Conservation (phyloP, 2,888 invertebrate species). For the Aradus depressus region DNA sequence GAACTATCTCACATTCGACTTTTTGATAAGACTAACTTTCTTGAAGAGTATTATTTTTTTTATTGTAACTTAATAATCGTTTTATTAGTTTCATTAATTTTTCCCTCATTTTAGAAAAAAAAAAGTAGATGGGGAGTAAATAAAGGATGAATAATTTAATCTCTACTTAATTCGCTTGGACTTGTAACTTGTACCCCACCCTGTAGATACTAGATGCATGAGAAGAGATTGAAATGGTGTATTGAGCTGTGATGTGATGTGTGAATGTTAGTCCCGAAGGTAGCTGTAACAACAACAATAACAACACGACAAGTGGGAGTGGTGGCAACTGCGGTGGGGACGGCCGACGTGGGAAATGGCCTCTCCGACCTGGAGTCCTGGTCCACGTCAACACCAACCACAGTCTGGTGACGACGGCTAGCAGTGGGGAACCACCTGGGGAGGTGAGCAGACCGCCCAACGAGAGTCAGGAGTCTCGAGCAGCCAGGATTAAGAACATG, state of each 20-base stretch:
- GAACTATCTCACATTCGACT: too few species aligned
- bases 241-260: conserved; percentile 12
- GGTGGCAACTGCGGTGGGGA: background rate
- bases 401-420: conserved; percentile 29
- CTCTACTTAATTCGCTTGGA: too few species aligned
- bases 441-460: conserved; percentile 24
- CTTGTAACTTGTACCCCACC: too few species aligned
- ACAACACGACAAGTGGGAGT: conserved; percentile 18
- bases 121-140: too few species aligned
- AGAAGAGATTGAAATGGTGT: too few species aligned
- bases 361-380: conserved; percentile 74
- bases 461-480: conserved; percentile 33
- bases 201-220: too few species aligned
- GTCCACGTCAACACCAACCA: conserved; percentile 68
- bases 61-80: too few species aligned
- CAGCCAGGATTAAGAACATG: conserved; percentile 34
- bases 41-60: too few species aligned
- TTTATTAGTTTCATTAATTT: too few species aligned
- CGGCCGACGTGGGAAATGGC: conserved; percentile 49
- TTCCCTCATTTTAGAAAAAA: too few species aligned
- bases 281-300: conserved; percentile 25
- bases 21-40: too few species aligned
- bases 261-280: conserved; percentile 24
- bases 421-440: conserved; percentile 11
- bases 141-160: too few species aligned